Percentiles rank a stretch among this genome's conserved stretches.
These are phyloP conservation scores for Fundulus diaphanus DNA, from an alignment of 2,797 vertebrate genomes.

Conservation along the genomic window DNA sequence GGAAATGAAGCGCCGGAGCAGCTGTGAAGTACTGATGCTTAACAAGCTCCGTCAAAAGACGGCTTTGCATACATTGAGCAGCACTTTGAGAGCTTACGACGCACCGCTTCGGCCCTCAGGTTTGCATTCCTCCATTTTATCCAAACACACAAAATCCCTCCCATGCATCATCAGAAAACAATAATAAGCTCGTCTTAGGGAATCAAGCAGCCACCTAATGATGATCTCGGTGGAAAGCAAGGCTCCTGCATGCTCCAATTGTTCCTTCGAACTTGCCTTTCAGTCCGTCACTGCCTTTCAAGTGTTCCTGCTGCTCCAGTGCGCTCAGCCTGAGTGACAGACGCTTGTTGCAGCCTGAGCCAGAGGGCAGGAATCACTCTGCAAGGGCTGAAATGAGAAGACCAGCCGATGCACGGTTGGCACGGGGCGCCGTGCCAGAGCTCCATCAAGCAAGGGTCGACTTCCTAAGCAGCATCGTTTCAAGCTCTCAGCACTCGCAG, in stretches of 20 bases:
- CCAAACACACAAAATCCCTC: constrained; percentile 6
- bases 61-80: constrained; percentile 72
- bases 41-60: constrained; percentile 64
- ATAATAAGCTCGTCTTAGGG: constrained; percentile 14
- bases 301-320: constrained; percentile 28
- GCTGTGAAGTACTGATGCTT: constrained; percentile 61
- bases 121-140: constrained; percentile 25
- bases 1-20: constrained; percentile 70
- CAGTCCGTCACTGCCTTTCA: constrained; percentile 52
- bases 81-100: constrained; percentile 49
- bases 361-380: constrained; percentile 60
- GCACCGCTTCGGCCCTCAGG: constrained; percentile 27
- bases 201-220: constrained; percentile 34
- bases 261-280: constrained; percentile 67
- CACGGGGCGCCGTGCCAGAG: constrained; percentile 33
- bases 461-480: constrained; percentile 43
- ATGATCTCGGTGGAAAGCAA: constrained; percentile 44
- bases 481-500: constrained; percentile 38
- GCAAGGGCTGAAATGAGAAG: constrained; percentile 51
- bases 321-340: constrained; percentile 61
- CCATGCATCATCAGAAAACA: constrained; percentile 22
- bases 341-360: constrained; percentile 26
- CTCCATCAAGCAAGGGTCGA: constrained; percentile 33
- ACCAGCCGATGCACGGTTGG: constrained; percentile 39
- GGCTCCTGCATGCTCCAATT: constrained; percentile 49